Evolutionary conservation across 2,888 invertebrate species (phyloP), one percentile per base, ranked within the genome.

Genomic region (Biston stratarius): DNA sequence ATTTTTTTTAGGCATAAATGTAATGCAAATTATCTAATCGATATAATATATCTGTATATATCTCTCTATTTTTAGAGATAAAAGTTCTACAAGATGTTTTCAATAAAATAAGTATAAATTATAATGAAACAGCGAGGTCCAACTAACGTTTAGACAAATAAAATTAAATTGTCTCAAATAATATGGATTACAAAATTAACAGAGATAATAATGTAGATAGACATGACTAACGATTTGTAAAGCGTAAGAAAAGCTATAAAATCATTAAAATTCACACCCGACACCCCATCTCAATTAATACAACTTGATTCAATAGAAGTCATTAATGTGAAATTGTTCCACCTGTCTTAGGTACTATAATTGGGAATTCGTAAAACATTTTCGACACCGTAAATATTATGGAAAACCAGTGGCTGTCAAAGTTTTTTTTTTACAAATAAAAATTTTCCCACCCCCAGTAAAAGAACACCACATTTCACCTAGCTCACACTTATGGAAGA

Each of bases 281-380:
- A 63, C 44, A 24, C 36, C 14, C n/a, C 36, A 15, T 56, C 57
- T 58, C 53, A n/a, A 67, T 67, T 60, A 68, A 64, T 56, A 59
- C 36, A 5, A 59, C 47, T 63, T 34, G 60, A 64, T 67, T n/a
- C 74, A 70, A 77, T 74, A 78, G 68, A 73, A 74, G 76, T 73
- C 74, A 75, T 75, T 78, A 79, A 78, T 75, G 72, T 64, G 65
- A 69, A 70, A 69, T 70, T 61, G 75, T 76, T 79, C 74, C 89
- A 91, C 90, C 91, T 91, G 91, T 89, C 86, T 78, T 51, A 34
- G 53, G 69, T 70, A 71, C 79, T 84, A 79, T 90, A 88, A 91
- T 91, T 91, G 88, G 77, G 77, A 76, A 84, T 85, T 85, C 79
- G 83, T 84, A 83, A 87, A 86, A 89, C 82, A 84, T 84, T 84